phyloP scores from a whole-genome alignment of 2,888 invertebrate genomes.

The Syrista parreyssii region DNA sequence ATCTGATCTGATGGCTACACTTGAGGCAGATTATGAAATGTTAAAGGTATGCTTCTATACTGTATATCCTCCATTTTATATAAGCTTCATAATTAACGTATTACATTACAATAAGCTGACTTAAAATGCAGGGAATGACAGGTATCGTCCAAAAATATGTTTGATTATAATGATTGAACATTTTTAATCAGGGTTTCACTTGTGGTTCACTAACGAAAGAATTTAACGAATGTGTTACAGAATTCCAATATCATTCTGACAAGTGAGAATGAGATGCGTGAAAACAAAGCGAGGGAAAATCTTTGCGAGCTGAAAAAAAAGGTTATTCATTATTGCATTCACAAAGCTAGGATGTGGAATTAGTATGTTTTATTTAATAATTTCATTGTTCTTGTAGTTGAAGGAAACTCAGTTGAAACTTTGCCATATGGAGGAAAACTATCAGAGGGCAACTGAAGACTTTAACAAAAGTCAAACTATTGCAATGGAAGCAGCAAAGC shows the following conservation, averaged over 20 bases:
- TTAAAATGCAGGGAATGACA: neutral
- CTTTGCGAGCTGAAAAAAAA: constrained; percentile 42
- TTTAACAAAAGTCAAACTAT: constrained; percentile 43
- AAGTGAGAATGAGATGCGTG: constrained; percentile 35
- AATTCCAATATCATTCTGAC: constrained; percentile 52
- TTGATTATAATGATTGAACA: neutral
- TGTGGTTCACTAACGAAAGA: neutral
- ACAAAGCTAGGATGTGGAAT: neutral
- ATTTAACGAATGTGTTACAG: constrained; percentile 30
- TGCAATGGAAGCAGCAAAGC: constrained; percentile 38
- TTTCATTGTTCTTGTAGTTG: constrained; percentile 32
- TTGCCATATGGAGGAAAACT: constrained; percentile 37
- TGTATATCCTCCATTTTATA: constrained; percentile 1
- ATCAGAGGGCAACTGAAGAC: constrained; percentile 40
- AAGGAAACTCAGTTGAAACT: constrained; percentile 44
- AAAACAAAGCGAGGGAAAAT: constrained; percentile 45
- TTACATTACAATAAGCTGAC: neutral
- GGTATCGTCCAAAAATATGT: neutral
- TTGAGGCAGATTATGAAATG: constrained; percentile 52
- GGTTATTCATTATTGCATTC: constrained; percentile 21
- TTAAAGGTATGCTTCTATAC: constrained; percentile 39
- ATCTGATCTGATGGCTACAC: constrained; percentile 44
- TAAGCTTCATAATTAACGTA: neutral
- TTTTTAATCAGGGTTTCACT: neutral
- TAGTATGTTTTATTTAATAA: neutral